Evolutionary conservation across 2,888 invertebrate species (phyloP).

Genomic region (Leptopilina myrica): DNA sequence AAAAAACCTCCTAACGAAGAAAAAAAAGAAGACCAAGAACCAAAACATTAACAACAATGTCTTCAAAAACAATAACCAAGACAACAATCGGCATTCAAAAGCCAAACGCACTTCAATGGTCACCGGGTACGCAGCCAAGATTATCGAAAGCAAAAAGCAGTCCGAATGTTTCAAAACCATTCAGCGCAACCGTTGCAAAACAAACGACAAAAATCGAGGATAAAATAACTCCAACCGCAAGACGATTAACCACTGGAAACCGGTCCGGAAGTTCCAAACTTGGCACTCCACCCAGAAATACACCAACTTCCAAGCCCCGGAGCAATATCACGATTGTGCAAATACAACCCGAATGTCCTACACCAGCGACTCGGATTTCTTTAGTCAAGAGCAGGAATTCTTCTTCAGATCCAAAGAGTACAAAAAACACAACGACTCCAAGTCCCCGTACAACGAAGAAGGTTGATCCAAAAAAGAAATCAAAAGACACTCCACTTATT

Average conservation of each 20-base stretch:
- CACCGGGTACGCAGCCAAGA: slow-evolving; percentile 43
- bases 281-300: not conserved
- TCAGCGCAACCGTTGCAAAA: slow-evolving; percentile 42
- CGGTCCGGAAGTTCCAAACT: slow-evolving; percentile 11
- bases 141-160: slow-evolving; percentile 71
- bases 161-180: slow-evolving; percentile 68
- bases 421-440: slow-evolving; percentile 2
- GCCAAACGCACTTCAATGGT: slow-evolving; percentile 24
- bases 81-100: slow-evolving; percentile 36
- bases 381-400: not conserved
- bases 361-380: slow-evolving; percentile 31
- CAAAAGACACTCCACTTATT: slow-evolving; percentile 59
- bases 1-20: not conserved
- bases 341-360: slow-evolving; percentile 32
- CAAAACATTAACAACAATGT: slow-evolving; percentile 51
- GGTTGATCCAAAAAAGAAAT: slow-evolving; percentile 57
- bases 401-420: not conserved
- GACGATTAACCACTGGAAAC: slow-evolving; percentile 40
- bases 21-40: not conserved
- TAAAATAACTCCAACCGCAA: slow-evolving; percentile 35
- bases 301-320: slow-evolving; percentile 10
- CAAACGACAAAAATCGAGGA: slow-evolving; percentile 46
- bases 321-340: slow-evolving; percentile 40
- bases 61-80: slow-evolving; percentile 45
- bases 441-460: slow-evolving; percentile 41